Evolutionary conservation across 2,797 vertebrate species (phyloP).

Genomic region (Galagoides demidoff): DNA sequence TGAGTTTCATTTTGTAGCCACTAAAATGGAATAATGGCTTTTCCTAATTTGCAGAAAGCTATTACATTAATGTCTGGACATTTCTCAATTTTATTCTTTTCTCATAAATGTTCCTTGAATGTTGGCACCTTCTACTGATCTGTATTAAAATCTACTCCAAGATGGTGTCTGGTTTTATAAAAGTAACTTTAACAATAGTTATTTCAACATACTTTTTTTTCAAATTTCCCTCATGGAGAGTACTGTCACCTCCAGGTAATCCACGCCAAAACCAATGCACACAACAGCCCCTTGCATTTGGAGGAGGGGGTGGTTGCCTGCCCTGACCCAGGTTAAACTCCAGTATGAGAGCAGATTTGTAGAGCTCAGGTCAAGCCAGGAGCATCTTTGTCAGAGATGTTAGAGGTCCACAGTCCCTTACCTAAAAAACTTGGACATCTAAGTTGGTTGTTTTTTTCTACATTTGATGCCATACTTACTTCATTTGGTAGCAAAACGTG

Average conservation of each 20-base stretch:
- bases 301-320: no score
- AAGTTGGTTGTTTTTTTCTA: background rate
- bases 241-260: background rate
- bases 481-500: background rate
- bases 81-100: background rate
- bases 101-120: background rate
- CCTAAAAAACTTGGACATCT: background rate
- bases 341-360: background rate
- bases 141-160: background rate
- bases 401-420: background rate
- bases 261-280: background rate
- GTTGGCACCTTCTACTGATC: background rate
- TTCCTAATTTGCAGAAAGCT: background rate
- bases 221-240: background rate
- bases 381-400: background rate
- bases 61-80: background rate
- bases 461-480: background rate
- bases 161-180: background rate
- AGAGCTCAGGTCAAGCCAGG: accelerated
- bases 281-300: background rate
- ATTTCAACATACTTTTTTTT: background rate
- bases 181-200: background rate
- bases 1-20: background rate
- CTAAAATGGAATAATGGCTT: background rate
- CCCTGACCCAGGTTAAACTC: background rate